Base-by-base conservation (phyloP, 1,140 invertebrate genomes). In the Camponotus vicinus region DNA sequence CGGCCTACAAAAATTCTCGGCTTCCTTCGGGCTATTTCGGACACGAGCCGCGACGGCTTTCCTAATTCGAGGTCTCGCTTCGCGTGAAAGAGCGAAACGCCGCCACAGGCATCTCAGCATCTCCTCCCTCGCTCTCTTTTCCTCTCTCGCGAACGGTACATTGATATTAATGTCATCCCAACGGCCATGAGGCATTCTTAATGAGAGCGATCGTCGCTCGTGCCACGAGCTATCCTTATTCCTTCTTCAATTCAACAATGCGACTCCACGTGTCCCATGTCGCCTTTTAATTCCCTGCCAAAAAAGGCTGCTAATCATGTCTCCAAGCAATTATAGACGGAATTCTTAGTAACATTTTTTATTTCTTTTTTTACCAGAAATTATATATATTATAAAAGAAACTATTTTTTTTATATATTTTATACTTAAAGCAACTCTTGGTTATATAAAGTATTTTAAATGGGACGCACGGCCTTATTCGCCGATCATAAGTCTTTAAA, bases 91-190 rank as follows among this genome's bases (percentile, higher is more conserved):
- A 76, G 42, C 27, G n/a, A 71, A 88, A 84, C 2, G 34, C 55
- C 71, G 83, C 70, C 69, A 64, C 75, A 66, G n/a, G 55, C 45
- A 52, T 13, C 59, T 34, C 52, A 64, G 40, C 21, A 49, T 15
- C 27, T 27, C 5, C 55, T 87, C 61, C 49, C 66, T n/a, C 2
- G 45, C 27, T 57, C 59, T 52, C 27, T 77, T 21, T 59, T 21
- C 15, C 32, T 63, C 63, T 85, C 75, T 63, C 45, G 59, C 32
- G 15, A 27, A 55, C 27, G 49, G 32, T 59, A 89, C 86, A 89
- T 91, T 91, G 88, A 91, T 91, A 91, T 91, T 91, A 91, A 91
- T 91, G 77, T 71, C 42, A 66, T 42, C 75, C 70, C 79, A 86
- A 86, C 84, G 79, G 77, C 64, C 82, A 61, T 71, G 71, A 59